Evolutionary conservation across 1,140 invertebrate species (phyloP), one percentile per base, ranked within the genome.

Genomic region (Drosophila pseudoananassae): DNA sequence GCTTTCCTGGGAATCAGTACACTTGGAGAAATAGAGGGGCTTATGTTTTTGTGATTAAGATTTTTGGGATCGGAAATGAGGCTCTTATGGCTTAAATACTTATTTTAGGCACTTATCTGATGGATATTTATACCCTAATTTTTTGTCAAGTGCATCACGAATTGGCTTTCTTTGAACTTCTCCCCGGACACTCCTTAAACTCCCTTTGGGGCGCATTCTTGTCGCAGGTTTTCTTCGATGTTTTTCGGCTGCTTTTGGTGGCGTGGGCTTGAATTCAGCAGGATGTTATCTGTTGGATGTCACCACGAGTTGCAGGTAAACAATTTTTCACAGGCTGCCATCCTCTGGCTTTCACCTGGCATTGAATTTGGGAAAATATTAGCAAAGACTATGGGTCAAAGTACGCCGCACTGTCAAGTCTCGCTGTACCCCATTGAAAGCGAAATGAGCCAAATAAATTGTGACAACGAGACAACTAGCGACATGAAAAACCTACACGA

Each of bases 201-300:
- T 54, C 51, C 57, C 40, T 50, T 50, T 31, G 29, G 29, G 20
- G 23, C 8, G 27, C 56, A 53, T 72, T 73, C 49, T 68, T 49
- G 69, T 38, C 56, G 27, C 61, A 57, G 51, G 25, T 52, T 52
- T 38, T 60, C 7, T 51, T 47, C 8, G 29, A 10, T 59, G 49
- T 17, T 17, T 36, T 36, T 36, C 4, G 14, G 33, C 27, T 64
- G 17, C 43, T 61, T 61, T 17, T 25, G 45, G 17, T 23, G 43
- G 78, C 71, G 80, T 79, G 80, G 80, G 80, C 43, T n/a, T 53
- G 55, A 54, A 36, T 46, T 74, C 31, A 78, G 38, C 77, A 82
- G 79, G 79, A 82, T 82, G 81, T 78, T 64, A 69, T 71, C 63
- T 74, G 59, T 75, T 45, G 50, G 49, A 78, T 75, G 80, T 84